Percentiles rank a stretch among this genome's conserved stretches.
These are phyloP conservation scores for Rachycentron canadum DNA, from an alignment of 2,797 vertebrate genomes.

Conservation along the genomic window DNA sequence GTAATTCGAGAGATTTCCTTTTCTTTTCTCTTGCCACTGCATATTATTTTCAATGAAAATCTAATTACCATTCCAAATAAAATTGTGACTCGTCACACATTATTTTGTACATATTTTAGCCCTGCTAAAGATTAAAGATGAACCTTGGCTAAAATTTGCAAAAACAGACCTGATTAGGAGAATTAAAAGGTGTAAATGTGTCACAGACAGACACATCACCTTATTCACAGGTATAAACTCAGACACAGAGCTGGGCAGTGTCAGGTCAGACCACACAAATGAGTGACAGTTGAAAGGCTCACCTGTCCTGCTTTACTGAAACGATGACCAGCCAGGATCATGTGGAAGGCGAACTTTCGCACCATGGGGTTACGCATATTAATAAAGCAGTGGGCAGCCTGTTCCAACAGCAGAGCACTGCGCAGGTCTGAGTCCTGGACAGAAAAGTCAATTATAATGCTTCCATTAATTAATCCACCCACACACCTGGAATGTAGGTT, in stretches of 20 bases:
- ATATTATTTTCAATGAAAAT: too few relatives aligned
- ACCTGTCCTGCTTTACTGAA: slow-evolving; percentile 99
- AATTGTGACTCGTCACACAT: too few relatives aligned
- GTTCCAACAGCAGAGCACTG: slow-evolving; percentile 95
- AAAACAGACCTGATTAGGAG: background rate
- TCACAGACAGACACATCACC: background rate
- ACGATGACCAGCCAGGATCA: slow-evolving; percentile 97
- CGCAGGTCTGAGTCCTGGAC: slow-evolving; percentile 94
- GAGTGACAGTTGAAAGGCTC: slow-evolving; percentile 43
- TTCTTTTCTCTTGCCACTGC: too few relatives aligned
- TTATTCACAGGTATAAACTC: background rate
- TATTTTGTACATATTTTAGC: too few relatives aligned
- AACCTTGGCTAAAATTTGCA: background rate
- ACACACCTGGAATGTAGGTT: background rate
- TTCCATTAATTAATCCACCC: background rate
- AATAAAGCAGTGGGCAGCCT: slow-evolving; percentile 97
- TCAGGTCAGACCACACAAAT: background rate
- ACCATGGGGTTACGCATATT: slow-evolving; percentile 98
- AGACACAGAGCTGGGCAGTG: background rate
- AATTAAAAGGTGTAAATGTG: background rate
- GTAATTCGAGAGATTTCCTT: too few relatives aligned
- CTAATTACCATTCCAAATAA: too few relatives aligned
- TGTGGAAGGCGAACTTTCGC: slow-evolving; percentile 98
- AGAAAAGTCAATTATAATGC: background rate
- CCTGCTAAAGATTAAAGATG: background rate